Base-by-base conservation (phyloP, 2,797 vertebrate genomes). In the Acridotheres tristis region DNA sequence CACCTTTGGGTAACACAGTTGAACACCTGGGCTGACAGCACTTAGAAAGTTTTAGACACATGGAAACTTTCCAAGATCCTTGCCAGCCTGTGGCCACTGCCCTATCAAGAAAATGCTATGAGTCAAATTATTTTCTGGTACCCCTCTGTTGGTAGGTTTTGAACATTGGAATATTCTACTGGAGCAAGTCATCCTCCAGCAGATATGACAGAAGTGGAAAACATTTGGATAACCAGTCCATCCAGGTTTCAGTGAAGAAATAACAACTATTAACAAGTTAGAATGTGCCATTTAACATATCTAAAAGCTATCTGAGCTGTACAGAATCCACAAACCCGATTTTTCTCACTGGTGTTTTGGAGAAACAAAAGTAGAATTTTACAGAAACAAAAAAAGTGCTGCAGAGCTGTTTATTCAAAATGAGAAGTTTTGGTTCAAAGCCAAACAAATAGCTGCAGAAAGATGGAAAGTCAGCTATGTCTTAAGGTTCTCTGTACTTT, bases 301-400 rank as follows among this genome's bases (percentile, higher is more conserved):
- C 13, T 59, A n/a, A 76, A 61, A 30, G 5, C 13, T 54, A 7
- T 47, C 16, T 66, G 38, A 68, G 13, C 5, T 38, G n/a, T 16
- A 25, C 8, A 54, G 42, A 27, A 76, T n/a, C 7, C 43, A 68
- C 16, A 61, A 21, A 65, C n/a, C 18, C 57, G 11, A 36, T 63
- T 67, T 85, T 43, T 81, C 36, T 84, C 18, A 15, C 30, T 50
- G 18, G 2, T 36, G 7, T 32, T 68, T 69, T 65, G 4, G 9
- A 53, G 57, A 14, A 68, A 48, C 20, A 16, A 40, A 45, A 27
- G 14, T 10, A 65, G 26, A n/a, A 54, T 68, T 87, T 78, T 42
- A 13, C 0, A 0, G 20, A 50, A 38, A 23, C 3, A 54, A 32
- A 47, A 54, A 54, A 47, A 17, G 11, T 7, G 8, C 19, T 61